Percentiles rank a stretch among this genome's conserved stretches.
phyloP scores from a whole-genome alignment of 2,888 invertebrate species.

The Xestoiulus laeticollis region DNA sequence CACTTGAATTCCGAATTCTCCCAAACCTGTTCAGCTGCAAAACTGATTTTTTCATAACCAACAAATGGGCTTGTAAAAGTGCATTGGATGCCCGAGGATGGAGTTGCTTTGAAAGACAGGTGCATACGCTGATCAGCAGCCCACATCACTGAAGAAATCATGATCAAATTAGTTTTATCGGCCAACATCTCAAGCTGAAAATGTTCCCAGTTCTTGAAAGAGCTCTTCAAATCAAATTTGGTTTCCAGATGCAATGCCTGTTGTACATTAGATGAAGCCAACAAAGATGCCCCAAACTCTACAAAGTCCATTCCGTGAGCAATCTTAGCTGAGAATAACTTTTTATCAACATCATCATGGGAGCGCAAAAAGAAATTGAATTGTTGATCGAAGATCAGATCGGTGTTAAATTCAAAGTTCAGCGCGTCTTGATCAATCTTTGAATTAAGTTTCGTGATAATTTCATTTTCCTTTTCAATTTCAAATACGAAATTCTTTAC shows the following conservation, averaged over 20 bases:
- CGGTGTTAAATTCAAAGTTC: not conserved
- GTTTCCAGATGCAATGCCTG: not conserved
- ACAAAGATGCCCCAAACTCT: not conserved
- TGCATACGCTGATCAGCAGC: not conserved
- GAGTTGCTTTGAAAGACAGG: not conserved
- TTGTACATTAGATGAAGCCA: not conserved
- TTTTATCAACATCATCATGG: not conserved
- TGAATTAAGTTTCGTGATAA: not conserved
- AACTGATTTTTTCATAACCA: slow-evolving; percentile 32
- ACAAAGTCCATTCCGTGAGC: not conserved
- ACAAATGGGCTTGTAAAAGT: slow-evolving; percentile 20
- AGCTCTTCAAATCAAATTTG: not conserved
- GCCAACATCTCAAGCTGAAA: not conserved
- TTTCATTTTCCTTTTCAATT: not conserved
- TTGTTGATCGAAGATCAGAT: not conserved
- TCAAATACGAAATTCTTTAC: not conserved
- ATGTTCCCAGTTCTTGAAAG: not conserved
- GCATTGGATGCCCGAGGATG: not conserved
- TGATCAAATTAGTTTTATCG: not conserved
- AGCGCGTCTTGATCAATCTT: not conserved
- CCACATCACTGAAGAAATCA: not conserved
- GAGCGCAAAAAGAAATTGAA: not conserved
- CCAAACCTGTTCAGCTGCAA: not conserved
- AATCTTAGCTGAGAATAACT: not conserved
- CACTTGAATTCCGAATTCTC: not conserved